Evolutionary conservation across 2,888 invertebrate species (phyloP).

Genomic region (Cheilosia scutellata): DNA sequence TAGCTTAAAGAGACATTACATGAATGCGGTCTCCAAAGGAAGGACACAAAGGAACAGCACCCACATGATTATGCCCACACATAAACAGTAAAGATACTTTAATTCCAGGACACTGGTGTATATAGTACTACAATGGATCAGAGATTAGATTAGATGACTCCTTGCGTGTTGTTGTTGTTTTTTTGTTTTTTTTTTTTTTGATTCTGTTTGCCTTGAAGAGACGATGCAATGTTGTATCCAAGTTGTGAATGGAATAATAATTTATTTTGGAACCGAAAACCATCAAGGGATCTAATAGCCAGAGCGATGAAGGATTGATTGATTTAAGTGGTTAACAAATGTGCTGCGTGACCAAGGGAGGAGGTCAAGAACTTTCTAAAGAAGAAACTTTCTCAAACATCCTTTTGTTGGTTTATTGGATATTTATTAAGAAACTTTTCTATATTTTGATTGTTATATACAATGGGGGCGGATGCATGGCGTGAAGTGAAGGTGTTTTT

Average conservation of each 20-base stretch:
- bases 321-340: constrained; percentile 63
- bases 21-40: constrained; percentile 9
- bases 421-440: constrained; percentile 42
- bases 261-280: constrained; percentile 16
- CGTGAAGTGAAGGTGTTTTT: constrained; percentile 10
- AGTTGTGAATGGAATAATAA: constrained; percentile 53
- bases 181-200: neutral
- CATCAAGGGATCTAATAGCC: neutral
- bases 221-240: constrained; percentile 25
- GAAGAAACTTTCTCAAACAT: constrained; percentile 16
- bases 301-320: constrained; percentile 33
- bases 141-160: constrained; percentile 41
- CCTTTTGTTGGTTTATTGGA: constrained; percentile 27
- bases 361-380: constrained; percentile 36
- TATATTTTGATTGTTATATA: constrained; percentile 1
- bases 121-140: constrained; percentile 6
- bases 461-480: neutral
- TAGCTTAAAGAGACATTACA: constrained; percentile 54
- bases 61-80: constrained; percentile 16
- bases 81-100: constrained; percentile 1
- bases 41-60: constrained; percentile 18
- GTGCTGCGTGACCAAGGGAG: constrained; percentile 30
- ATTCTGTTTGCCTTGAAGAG: neutral
- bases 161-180: neutral
- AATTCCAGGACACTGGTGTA: constrained; percentile 3